A percentile compares a stretch with the other conserved stretches of the same genome.
Conservation (phyloP, 92 coral and sea anemone species). For the Scolanthus callimorphus region DNA sequence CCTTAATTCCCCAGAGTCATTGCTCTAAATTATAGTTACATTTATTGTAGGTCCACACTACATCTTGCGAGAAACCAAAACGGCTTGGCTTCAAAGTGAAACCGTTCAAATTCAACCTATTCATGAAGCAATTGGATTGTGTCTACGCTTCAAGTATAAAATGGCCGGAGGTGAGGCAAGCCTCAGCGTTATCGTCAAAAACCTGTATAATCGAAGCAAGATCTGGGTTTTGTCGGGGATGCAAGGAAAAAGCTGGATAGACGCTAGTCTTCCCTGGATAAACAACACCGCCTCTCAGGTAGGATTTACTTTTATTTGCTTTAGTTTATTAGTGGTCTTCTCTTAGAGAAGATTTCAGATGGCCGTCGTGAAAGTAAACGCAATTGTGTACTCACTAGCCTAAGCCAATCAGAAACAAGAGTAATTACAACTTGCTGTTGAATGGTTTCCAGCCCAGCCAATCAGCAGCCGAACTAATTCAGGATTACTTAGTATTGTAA, state of each 20-base stretch:
- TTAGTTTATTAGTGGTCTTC: no score
- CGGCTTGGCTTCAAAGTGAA: constrained; percentile 3
- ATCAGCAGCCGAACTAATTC: no score
- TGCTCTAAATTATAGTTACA: no score
- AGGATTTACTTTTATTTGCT: no score
- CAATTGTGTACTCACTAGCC: no score
- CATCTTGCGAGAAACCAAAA: not conserved
- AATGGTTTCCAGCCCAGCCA: no score
- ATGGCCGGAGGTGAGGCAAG: not conserved
- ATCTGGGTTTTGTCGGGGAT: not conserved
- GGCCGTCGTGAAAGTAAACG: no score
- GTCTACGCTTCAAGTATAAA: not conserved
- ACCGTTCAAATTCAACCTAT: not conserved
- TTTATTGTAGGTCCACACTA: not conserved
- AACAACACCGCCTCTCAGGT: not conserved
- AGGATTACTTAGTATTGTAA: no score
- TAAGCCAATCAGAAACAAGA: no score
- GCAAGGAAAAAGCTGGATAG: not conserved
- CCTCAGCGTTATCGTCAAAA: not conserved
- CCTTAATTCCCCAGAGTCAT: no score
- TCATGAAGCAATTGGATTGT: not conserved
- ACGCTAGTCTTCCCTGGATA: not conserved
- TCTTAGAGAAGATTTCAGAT: no score
- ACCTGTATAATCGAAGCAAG: not conserved
- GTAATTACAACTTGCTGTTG: no score